Percentiles rank a stretch among this genome's conserved stretches.
Evolutionary conservation across 2,888 invertebrate species (phyloP).

Genomic region (Leuctra nigra): DNA sequence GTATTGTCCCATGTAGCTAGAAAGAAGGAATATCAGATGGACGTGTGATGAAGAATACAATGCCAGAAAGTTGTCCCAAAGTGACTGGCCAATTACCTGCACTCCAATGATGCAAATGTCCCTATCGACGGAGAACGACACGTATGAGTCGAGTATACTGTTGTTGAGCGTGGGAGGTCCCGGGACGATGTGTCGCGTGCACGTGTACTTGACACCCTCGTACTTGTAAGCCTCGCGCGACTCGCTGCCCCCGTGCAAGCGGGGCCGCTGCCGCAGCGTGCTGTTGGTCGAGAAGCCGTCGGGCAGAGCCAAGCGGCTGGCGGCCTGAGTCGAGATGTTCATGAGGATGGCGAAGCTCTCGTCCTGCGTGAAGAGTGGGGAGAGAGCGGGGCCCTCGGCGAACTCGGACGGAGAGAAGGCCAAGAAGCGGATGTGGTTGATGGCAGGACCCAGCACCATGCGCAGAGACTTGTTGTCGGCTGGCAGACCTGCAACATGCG

Average conservation of each 20-base stretch:
- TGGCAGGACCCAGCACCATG: constrained; percentile 40
- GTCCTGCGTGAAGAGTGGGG: constrained; percentile 61
- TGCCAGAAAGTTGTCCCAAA: no score
- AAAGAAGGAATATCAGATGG: no score
- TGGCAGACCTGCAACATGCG: constrained; percentile 24
- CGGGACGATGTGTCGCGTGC: constrained; percentile 55
- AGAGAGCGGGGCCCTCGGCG: constrained; percentile 73
- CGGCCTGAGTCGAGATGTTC: constrained; percentile 68
- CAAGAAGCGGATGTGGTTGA: constrained; percentile 72
- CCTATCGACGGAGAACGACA: constrained; percentile 74
- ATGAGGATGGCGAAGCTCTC: constrained; percentile 76
- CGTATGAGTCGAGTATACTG: constrained; percentile 66
- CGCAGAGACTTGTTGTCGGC: constrained; percentile 29
- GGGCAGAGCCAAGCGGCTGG: constrained; percentile 59
- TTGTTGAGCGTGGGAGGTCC: constrained; percentile 68
- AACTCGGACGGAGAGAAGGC: constrained; percentile 75
- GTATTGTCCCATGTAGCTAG: no score
- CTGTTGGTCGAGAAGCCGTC: constrained; percentile 55
- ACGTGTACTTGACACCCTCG: constrained; percentile 52
- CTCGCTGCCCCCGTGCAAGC: no score
- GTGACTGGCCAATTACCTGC: no score
- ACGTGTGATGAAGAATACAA: no score
- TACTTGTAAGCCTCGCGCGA: background rate
- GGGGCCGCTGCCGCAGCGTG: constrained; percentile 22
- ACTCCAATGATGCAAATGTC: constrained; percentile 71